These are phyloP conservation scores for Eubasilissa splendida DNA, from an alignment of 2,888 invertebrate genomes.

Conservation along the genomic window DNA sequence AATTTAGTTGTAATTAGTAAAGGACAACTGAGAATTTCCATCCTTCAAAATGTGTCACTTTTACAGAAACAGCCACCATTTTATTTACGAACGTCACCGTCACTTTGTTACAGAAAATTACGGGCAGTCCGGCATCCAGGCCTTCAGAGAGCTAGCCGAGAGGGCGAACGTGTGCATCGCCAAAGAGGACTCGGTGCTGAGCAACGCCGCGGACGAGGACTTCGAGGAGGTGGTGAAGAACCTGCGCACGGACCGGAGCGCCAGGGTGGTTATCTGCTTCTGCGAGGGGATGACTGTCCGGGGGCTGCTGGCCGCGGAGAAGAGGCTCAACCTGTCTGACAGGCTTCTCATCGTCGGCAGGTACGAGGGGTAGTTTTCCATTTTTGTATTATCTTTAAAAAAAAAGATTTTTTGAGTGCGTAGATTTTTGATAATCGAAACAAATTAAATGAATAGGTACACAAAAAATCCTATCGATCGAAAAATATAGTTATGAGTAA, in stretches of 20 bases:
- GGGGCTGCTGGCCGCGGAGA: slow-evolving; percentile 76
- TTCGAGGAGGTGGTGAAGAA: slow-evolving; percentile 73
- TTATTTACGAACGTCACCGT: not conserved
- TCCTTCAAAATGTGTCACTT: no score
- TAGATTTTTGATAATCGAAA: no score
- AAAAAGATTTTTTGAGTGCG: not conserved
- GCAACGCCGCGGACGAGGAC: slow-evolving; percentile 73
- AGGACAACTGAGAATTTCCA: no score
- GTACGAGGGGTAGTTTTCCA: slow-evolving; percentile 63
- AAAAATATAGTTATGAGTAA: no score
- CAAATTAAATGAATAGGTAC: no score
- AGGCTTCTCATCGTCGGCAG: slow-evolving; percentile 79
- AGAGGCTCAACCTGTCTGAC: slow-evolving; percentile 72
- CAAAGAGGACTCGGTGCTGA: slow-evolving; percentile 76
- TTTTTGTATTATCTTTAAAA: not conserved
- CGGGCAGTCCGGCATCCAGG: slow-evolving; percentile 83
- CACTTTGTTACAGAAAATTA: slow-evolving; percentile 77
- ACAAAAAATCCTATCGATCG: no score
- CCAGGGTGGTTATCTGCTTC: slow-evolving; percentile 82
- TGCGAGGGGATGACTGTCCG: slow-evolving; percentile 84
- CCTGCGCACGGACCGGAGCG: slow-evolving; percentile 71
- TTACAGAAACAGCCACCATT: not conserved
- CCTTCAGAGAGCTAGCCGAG: slow-evolving; percentile 80
- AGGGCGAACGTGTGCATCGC: slow-evolving; percentile 81
- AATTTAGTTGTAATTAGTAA: no score